A percentile compares a stretch with the other conserved stretches of the same genome.
Evolutionary conservation across 2,113 vertebrate species (phyloP).

Genomic region (Labeo rohita): DNA sequence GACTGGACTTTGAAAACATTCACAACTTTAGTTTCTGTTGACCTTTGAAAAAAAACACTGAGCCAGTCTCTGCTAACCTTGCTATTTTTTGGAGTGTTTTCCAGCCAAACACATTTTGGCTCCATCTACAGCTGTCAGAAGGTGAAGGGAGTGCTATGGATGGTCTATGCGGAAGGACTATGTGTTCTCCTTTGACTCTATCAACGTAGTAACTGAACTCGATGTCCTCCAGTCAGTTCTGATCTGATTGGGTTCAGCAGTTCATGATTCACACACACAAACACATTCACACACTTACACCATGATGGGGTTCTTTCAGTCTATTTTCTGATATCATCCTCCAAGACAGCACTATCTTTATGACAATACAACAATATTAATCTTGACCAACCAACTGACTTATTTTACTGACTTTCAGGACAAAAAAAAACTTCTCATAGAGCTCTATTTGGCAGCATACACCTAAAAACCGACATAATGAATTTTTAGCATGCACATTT

Average conservation of each 20-base stretch:
- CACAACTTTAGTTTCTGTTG: conserved; percentile 20
- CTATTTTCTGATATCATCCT: conserved; percentile 64
- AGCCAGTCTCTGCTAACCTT: conserved; percentile 19
- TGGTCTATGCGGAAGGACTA: not conserved
- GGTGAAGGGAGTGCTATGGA: conserved; percentile 19
- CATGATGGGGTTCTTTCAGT: conserved; percentile 65
- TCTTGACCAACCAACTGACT: conserved; percentile 46
- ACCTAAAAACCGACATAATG: conserved; percentile 12
- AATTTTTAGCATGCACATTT: conserved; percentile 20
- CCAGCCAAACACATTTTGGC: conserved; percentile 2
- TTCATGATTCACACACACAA: conserved; percentile 61
- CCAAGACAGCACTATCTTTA: conserved; percentile 39
- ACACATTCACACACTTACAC: conserved; percentile 41
- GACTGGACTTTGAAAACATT: not conserved
- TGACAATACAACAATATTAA: conserved; percentile 58
- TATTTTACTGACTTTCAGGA: conserved; percentile 28
- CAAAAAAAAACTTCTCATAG: not conserved
- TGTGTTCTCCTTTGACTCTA: conserved; percentile 32
- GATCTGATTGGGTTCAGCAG: conserved; percentile 72
- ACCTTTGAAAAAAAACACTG: conserved; percentile 30
- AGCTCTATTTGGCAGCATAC: not conserved
- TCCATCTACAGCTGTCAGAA: conserved; percentile 24
- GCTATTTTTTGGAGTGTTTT: conserved; percentile 33
- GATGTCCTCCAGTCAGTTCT: conserved; percentile 47
- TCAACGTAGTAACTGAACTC: conserved; percentile 63